Base-by-base conservation (phyloP, 2,113 vertebrate species). In the Dolichotis patagonum region DNA sequence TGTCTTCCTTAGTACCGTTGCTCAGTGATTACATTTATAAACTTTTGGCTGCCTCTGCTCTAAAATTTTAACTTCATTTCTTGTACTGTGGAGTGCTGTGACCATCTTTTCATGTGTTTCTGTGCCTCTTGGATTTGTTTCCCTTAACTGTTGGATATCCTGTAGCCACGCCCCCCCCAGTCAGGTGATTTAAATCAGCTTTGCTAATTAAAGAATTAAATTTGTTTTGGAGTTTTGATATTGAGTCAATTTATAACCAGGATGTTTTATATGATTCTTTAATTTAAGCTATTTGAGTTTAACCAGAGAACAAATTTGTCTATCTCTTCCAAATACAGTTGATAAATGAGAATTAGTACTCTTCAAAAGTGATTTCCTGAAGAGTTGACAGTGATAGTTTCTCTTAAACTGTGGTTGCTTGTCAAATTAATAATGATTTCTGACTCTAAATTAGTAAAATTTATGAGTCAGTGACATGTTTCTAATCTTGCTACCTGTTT, bases 291-390 rank as follows among this genome's bases (percentile, higher is more conserved):
- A 71, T 73, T 85, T 88, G 46, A 69, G 14, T 96, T 96, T n/a
- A 78, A 22, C 46, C 86, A 84, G 41, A 71, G n/a, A 84, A 20
- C 17, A 93, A 73, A n/a, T 69, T 30, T 43, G 26, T 75, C 22
- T 77, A 20, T 81, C 22, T 77, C 24, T 63, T 30, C 30, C 41
- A 90, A 83, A 85, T 56, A 90, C 35, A 75, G n/a, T 5, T 91
- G 87, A 85, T n/a, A 83, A 85, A 73, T 75, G 87, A 93, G 24
- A 92, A 78, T 92, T 43, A 54, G n/a, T 87, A 24, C 43, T 93
- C n/a, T 83, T 94, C 46, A 86, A 85, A 88, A 88, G n/a, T 95
- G 26, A 71, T 56, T 96, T 94, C 65, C 84, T 95, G 32, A 91
- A 95, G 77, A 95, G 52, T 54, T 63, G 49, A 69, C 30, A 56